These are phyloP conservation scores for Drymonia ruficornis DNA, from an alignment of 2,888 invertebrate genomes.

Conservation along the genomic window DNA sequence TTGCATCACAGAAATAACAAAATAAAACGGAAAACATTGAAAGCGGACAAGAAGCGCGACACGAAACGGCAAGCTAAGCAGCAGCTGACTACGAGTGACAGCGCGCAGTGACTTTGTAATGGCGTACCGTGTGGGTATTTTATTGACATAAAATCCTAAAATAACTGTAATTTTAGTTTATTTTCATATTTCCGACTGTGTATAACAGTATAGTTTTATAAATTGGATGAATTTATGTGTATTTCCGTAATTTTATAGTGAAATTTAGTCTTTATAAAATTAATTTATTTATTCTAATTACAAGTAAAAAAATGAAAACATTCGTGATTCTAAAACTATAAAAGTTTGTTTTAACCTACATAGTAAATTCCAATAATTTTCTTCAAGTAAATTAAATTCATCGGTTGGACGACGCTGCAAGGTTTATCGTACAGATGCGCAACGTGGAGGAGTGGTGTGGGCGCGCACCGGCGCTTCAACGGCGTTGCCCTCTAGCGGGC, in stretches of 20 bases:
- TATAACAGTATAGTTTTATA: too few relatives aligned
- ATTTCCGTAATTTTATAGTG: too few relatives aligned
- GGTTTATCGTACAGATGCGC: slow-evolving; percentile 68
- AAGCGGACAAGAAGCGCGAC: slow-evolving; percentile 86
- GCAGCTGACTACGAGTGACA: slow-evolving; percentile 86
- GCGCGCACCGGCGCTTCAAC: slow-evolving; percentile 71
- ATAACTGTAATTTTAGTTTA: too few relatives aligned
- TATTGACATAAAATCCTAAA: slow-evolving; percentile 9
- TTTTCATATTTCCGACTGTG: too few relatives aligned
- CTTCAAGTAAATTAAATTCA: neutral
- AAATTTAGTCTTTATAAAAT: too few relatives aligned
- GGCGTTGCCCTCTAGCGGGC: slow-evolving; percentile 81
- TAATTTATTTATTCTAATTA: too few relatives aligned
- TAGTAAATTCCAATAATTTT: neutral
- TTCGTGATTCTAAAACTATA: neutral
- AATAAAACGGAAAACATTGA: slow-evolving; percentile 85
- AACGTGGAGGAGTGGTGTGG: slow-evolving; percentile 80
- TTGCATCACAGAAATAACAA: slow-evolving; percentile 85
- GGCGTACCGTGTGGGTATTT: slow-evolving; percentile 39
- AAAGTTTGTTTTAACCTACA: neutral
- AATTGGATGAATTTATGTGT: too few relatives aligned
- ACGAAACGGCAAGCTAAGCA: slow-evolving; percentile 89
- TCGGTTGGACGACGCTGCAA: slow-evolving; percentile 59
- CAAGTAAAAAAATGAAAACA: too few relatives aligned
- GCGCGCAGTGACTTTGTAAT: slow-evolving; percentile 67